phyloP scores from a whole-genome alignment of 2,888 invertebrate species.

The Bugulina stolonifera region DNA sequence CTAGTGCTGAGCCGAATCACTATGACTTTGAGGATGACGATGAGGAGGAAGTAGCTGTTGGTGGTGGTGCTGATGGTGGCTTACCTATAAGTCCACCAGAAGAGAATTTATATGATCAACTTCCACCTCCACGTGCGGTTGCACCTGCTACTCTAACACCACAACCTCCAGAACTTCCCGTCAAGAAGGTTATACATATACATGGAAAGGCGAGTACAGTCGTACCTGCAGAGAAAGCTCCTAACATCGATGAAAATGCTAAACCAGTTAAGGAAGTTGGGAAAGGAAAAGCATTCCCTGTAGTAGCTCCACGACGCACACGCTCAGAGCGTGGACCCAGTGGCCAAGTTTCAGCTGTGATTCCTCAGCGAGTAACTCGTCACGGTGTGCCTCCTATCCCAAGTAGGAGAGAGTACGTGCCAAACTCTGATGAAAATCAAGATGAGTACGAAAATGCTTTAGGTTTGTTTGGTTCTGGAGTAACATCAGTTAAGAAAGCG shows the following conservation, averaged over 20 bases:
- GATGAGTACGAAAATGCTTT: slow-evolving; percentile 7
- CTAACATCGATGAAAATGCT: neutral
- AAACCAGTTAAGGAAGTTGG: neutral
- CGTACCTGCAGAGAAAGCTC: neutral
- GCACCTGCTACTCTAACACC: neutral
- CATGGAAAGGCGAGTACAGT: neutral
- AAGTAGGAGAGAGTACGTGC: neutral
- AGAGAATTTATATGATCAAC: neutral
- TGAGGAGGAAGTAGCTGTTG: neutral
- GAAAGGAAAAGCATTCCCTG: neutral
- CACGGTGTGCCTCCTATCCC: neutral
- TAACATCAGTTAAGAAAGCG: neutral
- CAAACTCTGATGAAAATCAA: neutral
- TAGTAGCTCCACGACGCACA: neutral
- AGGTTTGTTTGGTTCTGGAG: slow-evolving; percentile 1
- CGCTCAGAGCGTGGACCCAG: neutral
- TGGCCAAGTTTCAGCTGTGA: neutral
- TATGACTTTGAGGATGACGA: neutral
- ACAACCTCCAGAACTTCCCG: neutral
- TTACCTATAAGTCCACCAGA: neutral
- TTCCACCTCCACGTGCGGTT: neutral
- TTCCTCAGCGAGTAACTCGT: neutral
- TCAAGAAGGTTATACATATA: neutral
- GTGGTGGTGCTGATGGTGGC: neutral
- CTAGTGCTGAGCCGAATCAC: neutral